These are phyloP conservation scores for Saguinus midas DNA, from an alignment of 2,113 vertebrate species.

Conservation along the genomic window DNA sequence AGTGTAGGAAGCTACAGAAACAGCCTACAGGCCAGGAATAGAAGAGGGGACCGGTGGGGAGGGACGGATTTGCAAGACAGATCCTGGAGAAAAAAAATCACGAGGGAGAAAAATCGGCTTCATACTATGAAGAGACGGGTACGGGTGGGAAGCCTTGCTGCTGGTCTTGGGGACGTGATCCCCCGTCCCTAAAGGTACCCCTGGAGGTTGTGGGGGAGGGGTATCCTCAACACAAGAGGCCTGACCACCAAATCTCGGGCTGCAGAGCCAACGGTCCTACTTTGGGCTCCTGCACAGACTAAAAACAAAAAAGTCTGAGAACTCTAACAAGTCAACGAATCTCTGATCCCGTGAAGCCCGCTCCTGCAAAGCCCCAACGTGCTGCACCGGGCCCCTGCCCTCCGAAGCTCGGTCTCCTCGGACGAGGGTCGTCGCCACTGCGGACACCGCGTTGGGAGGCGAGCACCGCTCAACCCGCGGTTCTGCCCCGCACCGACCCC, in stretches of 20 bases:
- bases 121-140: not conserved
- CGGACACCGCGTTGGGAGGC: not conserved
- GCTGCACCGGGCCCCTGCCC: not conserved
- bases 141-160: no score
- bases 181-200: not conserved
- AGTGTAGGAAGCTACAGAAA: conserved; percentile 1
- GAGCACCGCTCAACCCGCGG: not conserved
- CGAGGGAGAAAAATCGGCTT: not conserved
- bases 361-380: not conserved
- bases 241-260: not conserved
- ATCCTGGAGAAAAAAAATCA: not conserved
- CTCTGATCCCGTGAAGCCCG: not conserved
- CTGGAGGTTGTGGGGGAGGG: not conserved
- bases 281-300: not conserved
- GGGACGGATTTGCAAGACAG: not conserved
- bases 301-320: not conserved
- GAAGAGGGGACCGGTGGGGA: not conserved
- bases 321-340: not conserved
- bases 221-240: not conserved
- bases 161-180: not conserved
- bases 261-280: not conserved
- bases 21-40: not conserved
- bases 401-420: fast-evolving
- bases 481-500: not conserved
- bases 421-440: no score